Evolutionary conservation across 2,888 invertebrate genomes (phyloP), one percentile per base, ranked within the genome.

Genomic region (Anarsia innoxiella): DNA sequence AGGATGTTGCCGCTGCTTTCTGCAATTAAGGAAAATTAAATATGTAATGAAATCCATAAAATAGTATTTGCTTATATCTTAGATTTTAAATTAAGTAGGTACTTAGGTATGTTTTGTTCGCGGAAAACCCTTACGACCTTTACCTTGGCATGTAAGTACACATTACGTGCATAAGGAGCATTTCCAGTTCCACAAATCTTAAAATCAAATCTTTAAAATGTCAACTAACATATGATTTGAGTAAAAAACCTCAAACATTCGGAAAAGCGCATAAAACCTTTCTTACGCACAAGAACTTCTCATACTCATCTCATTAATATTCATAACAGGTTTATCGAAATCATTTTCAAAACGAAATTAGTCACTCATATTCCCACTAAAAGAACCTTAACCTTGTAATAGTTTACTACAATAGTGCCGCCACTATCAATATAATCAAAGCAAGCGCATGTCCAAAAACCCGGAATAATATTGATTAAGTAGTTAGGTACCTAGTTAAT

Each of bases 1-100:
- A 89, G 83, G 53, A 89, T 83, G 59, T 88, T 88, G 43, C 86
- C 87, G 49, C 88, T 88, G 74, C 77, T 47, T 37, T 84, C 83
- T 84, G 78, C 2, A 75, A 77, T 14, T 31, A 28, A 28, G 8
- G 9, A 19, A 19, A 19, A 8, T 19, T 19, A n/a, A n/a, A n/a
- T n/a, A 5, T 19, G 19, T 19, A 19, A 19, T 19, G 19, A 5
- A n/a, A 3, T 19, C 19, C 3, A 19, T 19, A 5, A 3, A 19
- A 3, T 19, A 19, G 8, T 19, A 3, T 19, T 19, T 19, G 19
- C 19, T 19, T 5, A 19, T 19, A 19, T 19, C 8, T 5, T 19
- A 19, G 8, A 19, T 5, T 19, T 19, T 19, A 19, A 19, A 19
- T 19, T 19, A 19, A 14, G 37, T 40, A 41, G 32, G 34, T 38